Percentiles rank a stretch among this genome's conserved stretches.
phyloP scores from a whole-genome alignment of 2,113 vertebrate genomes.

The Siniperca chuatsi region DNA sequence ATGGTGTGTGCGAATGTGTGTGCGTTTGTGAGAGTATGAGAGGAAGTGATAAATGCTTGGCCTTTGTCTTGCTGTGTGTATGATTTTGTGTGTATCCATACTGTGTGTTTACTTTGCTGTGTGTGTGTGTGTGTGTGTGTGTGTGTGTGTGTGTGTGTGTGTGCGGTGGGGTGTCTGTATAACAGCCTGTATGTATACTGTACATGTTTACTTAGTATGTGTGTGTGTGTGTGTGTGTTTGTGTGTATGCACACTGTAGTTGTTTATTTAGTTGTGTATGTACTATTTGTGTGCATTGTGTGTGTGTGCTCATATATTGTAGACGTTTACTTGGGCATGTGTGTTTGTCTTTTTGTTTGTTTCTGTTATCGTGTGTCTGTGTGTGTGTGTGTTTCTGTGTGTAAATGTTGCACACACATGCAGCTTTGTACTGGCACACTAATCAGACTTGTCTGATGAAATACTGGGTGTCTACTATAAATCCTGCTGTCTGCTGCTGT shows the following conservation, averaged over 20 bases:
- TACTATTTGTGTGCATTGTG: slow-evolving; percentile 18
- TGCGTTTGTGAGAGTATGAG: not conserved
- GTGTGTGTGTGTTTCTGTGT: not conserved
- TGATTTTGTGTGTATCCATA: slow-evolving; percentile 45
- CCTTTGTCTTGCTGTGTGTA: slow-evolving; percentile 48
- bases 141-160: not conserved
- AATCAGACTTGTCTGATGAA: slow-evolving; percentile 76
- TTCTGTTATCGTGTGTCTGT: slow-evolving; percentile 15
- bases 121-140: slow-evolving; percentile 25
- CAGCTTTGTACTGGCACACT: slow-evolving; percentile 64
- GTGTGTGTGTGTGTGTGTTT: slow-evolving; percentile 31
- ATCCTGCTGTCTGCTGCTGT: slow-evolving; percentile 57
- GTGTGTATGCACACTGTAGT: slow-evolving; percentile 30
- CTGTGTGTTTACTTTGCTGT: slow-evolving; percentile 22
- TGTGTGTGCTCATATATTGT: slow-evolving; percentile 32
- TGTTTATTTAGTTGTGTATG: slow-evolving; percentile 68
- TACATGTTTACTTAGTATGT: slow-evolving; percentile 59
- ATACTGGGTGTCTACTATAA: slow-evolving; percentile 69
- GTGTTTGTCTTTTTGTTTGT: slow-evolving; percentile 28
- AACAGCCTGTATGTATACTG: slow-evolving; percentile 52
- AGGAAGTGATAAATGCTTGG: slow-evolving; percentile 57
- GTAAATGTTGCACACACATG: slow-evolving; percentile 51
- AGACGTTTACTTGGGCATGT: slow-evolving; percentile 31
- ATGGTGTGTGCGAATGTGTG: slow-evolving; percentile 42
- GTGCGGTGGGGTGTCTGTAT: slow-evolving; percentile 15